Conservation (phyloP, 2,888 invertebrate species). For the Lordiphosa andalusiaca region DNA sequence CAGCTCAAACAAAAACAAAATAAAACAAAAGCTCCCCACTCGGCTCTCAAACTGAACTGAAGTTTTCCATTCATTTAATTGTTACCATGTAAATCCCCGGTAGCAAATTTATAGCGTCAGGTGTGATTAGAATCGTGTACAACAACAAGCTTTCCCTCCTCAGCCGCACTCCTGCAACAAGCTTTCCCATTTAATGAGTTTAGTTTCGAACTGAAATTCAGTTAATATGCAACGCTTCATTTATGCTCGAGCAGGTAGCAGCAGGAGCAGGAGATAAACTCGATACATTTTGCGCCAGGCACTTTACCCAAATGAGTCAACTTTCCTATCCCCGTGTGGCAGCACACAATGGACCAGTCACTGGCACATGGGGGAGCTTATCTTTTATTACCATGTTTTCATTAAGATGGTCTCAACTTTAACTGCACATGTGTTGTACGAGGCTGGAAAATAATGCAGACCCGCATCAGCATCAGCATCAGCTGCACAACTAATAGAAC, state of each 20-base stretch:
- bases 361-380: conserved; percentile 48
- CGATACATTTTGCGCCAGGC: conserved; percentile 63
- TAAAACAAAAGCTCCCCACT: conserved; percentile 28
- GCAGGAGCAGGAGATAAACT: conserved; percentile 24
- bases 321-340: conserved; percentile 45
- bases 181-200: conserved; percentile 59
- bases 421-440: conserved; percentile 34
- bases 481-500: conserved; percentile 67
- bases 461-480: conserved; percentile 33
- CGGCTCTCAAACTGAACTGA: conserved; percentile 6
- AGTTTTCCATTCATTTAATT: conserved; percentile 66
- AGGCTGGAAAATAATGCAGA: conserved; percentile 39
- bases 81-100: conserved; percentile 53
- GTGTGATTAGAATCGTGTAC: conserved; percentile 61
- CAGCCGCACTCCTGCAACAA: not conserved
- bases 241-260: conserved; percentile 23
- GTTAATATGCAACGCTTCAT: conserved; percentile 62
- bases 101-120: conserved; percentile 54
- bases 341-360: conserved; percentile 48
- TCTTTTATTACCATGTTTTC: conserved; percentile 70
- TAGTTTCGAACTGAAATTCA: conserved; percentile 67
- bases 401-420: conserved; percentile 50
- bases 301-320: conserved; percentile 60
- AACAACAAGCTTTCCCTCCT: conserved; percentile 28
- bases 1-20: conserved; percentile 20